Evolutionary conservation across 2,113 vertebrate species (phyloP).

Genomic region (Platycercus adscitus): DNA sequence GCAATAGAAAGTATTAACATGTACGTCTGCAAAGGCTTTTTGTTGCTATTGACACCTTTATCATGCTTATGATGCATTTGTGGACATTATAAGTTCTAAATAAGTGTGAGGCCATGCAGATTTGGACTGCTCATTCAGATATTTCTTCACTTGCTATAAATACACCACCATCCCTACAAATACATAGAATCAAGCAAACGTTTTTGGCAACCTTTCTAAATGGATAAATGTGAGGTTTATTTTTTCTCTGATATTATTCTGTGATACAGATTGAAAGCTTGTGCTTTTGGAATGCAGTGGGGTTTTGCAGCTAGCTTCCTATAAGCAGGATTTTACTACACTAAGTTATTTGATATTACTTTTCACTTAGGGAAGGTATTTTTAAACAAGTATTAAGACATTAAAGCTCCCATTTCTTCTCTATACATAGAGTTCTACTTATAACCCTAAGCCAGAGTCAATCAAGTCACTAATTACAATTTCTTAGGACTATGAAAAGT

Average conservation of each 20-base stretch:
- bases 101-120: background rate
- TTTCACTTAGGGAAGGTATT: background rate
- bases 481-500: background rate
- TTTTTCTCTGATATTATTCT: background rate
- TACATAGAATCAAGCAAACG: background rate
- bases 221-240: background rate
- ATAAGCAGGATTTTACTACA: background rate
- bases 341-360: background rate
- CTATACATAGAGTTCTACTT: background rate
- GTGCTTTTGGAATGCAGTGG: background rate
- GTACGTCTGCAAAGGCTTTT: background rate
- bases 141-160: background rate
- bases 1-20: background rate
- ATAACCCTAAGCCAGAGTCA: background rate
- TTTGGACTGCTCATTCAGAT: background rate
- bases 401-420: accelerated
- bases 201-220: background rate
- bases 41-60: background rate
- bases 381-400: background rate
- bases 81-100: background rate
- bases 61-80: background rate
- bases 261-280: background rate
- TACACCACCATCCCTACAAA: background rate
- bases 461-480: background rate
- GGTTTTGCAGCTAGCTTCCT: background rate